phyloP scores from a whole-genome alignment of 2,113 vertebrate species.

The Struthidea cinerea region DNA sequence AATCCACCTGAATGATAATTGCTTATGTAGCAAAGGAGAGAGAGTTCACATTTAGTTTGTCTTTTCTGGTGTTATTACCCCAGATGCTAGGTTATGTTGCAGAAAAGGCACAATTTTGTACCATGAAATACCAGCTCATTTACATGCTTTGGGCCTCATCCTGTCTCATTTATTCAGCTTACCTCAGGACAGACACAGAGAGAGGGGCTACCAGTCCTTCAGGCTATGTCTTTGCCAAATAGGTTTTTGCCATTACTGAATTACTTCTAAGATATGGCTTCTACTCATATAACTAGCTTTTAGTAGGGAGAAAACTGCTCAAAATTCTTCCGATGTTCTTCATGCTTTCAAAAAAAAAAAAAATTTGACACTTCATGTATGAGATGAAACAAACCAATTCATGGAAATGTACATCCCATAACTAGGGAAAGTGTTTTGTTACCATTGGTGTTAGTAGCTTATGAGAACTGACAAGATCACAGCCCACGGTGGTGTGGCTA shows the following conservation, averaged over 20 bases:
- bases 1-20: slow-evolving; percentile 30
- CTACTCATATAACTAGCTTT: not conserved
- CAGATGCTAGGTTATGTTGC: not conserved
- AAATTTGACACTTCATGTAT: not conserved
- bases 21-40: not conserved
- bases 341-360: not conserved
- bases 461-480: slow-evolving; percentile 69
- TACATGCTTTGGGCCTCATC: not conserved
- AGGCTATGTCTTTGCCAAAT: not conserved
- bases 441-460: slow-evolving; percentile 56
- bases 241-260: not conserved
- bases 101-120: not conserved
- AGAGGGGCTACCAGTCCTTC: not conserved
- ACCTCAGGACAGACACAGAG: not conserved
- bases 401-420: slow-evolving; percentile 54
- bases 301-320: not conserved
- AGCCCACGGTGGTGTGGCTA: slow-evolving; percentile 27
- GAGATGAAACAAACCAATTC: slow-evolving; percentile 52
- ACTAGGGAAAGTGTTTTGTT: slow-evolving; percentile 61
- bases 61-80: not conserved
- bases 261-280: not conserved
- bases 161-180: not conserved
- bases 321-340: slow-evolving; percentile 5
- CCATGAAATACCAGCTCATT: not conserved
- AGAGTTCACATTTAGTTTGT: not conserved